Conservation (phyloP, 1,140 invertebrate species). For the Latrodectus geometricus region DNA sequence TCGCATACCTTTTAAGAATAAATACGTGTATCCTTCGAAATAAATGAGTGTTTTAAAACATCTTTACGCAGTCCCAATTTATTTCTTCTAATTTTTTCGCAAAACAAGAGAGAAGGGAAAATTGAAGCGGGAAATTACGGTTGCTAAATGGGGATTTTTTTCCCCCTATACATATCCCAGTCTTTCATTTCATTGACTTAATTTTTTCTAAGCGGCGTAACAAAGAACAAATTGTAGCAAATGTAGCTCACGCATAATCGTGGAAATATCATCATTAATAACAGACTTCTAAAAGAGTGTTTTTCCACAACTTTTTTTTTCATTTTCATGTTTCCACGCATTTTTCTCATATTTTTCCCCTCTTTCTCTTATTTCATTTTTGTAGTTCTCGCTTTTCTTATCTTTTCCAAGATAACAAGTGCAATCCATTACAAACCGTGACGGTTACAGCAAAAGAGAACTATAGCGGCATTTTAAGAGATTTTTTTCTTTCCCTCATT, state of each 20-base stretch:
- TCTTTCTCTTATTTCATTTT: neutral
- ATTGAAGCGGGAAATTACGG: conserved; percentile 26
- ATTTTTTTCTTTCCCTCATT: neutral
- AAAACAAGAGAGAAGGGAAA: neutral
- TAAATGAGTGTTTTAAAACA: neutral
- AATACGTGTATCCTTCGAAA: neutral
- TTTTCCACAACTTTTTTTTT: neutral
- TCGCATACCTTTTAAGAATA: too few relatives aligned
- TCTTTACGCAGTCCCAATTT: neutral
- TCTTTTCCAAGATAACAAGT: conserved; percentile 31
- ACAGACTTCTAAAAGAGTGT: conserved; percentile 12
- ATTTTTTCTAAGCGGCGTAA: too few relatives aligned
- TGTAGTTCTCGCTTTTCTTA: conserved; percentile 2
- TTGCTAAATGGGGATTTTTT: conserved; percentile 45
- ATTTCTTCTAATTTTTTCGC: neutral
- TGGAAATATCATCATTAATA: conserved; percentile 54
- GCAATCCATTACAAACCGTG: conserved; percentile 41
- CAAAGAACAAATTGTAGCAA: conserved; percentile 12
- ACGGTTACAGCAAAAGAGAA: conserved; percentile 38
- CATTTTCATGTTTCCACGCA: neutral
- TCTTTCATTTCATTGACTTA: too few relatives aligned
- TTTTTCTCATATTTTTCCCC: conserved; percentile 4
- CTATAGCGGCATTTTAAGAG: conserved; percentile 31
- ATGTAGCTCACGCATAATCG: conserved; percentile 30
- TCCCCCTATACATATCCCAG: neutral